Conservation (phyloP, 2,888 invertebrate genomes). For the Nephrotoma appendiculata region DNA sequence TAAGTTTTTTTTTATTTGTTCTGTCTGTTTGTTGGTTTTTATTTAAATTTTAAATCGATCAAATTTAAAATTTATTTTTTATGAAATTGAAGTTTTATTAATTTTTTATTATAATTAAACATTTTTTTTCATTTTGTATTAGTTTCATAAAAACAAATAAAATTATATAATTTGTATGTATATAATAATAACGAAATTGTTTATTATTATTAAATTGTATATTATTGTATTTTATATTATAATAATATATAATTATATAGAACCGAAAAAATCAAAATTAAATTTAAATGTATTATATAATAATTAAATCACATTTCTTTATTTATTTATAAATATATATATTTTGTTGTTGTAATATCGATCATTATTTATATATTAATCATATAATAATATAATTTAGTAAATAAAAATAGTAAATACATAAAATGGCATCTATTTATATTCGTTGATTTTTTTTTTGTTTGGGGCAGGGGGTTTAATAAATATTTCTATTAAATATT, state of each 20-base stretch:
- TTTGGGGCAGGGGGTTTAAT: not conserved
- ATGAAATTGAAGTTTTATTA: not conserved
- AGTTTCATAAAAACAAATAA: not conserved
- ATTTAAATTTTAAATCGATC: not conserved
- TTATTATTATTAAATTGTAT: not conserved
- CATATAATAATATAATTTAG: not conserved
- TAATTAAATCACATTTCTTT: not conserved
- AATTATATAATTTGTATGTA: not conserved
- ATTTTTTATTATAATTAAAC: not conserved
- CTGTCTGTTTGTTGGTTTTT: not conserved
- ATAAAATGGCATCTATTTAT: not conserved
- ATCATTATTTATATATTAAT: not conserved
- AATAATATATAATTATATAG: not conserved
- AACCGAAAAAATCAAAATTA: not conserved
- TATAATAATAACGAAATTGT: not conserved
- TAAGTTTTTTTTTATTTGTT: not conserved
- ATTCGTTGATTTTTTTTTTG: not conserved
- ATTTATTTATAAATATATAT: not conserved
- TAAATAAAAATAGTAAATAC: not conserved
- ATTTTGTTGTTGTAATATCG: not conserved
- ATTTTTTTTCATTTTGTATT: not conserved
- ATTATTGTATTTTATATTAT: not conserved
- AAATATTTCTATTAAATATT: not conserved
- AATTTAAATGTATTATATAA: not conserved
- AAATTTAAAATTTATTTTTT: not conserved